Percentiles rank a stretch among this genome's conserved stretches.
Conservation (phyloP, 2,113 vertebrate genomes). For the Heterochromis multidens region DNA sequence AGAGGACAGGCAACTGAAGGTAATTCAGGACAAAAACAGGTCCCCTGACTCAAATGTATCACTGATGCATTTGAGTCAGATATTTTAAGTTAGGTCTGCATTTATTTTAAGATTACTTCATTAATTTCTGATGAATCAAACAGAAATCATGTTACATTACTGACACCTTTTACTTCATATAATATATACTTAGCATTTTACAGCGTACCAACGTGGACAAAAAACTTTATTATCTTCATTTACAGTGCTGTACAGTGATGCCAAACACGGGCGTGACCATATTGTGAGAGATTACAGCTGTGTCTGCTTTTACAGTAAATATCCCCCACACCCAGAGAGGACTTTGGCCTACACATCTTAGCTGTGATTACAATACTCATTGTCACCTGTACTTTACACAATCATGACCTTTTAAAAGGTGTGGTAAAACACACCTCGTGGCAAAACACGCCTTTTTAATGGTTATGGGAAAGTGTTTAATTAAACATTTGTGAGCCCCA, state of each 20-base stretch:
- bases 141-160: not conserved
- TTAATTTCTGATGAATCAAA: not conserved
- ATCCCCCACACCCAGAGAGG: slow-evolving; percentile 24
- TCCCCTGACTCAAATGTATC: not conserved
- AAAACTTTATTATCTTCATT: not conserved
- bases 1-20: not conserved
- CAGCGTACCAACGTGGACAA: not conserved
- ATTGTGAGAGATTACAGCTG: not conserved
- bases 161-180: not conserved
- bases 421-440: not conserved
- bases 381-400: not conserved
- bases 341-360: slow-evolving; percentile 8
- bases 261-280: slow-evolving; percentile 1
- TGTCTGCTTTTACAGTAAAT: not conserved
- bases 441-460: slow-evolving; percentile 3
- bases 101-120: not conserved
- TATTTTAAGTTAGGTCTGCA: not conserved
- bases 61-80: too few relatives aligned
- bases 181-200: not conserved
- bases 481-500: rapidly evolving
- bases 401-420: not conserved
- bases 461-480: not conserved
- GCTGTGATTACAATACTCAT: not conserved
- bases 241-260: not conserved
- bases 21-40: not conserved